Percentiles rank a stretch among this genome's conserved stretches.
Conservation (phyloP, 2,113 vertebrate genomes). For the Dryoscopus gambensis region DNA sequence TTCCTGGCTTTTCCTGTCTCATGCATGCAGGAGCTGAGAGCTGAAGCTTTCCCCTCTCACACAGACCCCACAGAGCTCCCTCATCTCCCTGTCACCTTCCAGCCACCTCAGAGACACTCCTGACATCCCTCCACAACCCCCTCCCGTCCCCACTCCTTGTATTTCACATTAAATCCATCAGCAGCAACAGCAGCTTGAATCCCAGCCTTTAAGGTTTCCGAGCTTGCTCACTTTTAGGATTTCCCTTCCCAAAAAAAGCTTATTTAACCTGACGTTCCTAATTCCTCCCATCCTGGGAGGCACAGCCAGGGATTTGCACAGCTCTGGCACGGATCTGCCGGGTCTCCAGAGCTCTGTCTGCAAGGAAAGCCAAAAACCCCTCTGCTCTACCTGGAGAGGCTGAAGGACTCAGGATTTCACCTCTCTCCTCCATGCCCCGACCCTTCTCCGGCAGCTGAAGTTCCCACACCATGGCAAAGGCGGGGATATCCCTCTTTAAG, state of each 20-base stretch:
- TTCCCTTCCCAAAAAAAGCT: background rate
- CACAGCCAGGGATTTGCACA: background rate
- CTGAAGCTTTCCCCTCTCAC: background rate
- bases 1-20: background rate
- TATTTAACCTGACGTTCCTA: background rate
- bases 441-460: background rate
- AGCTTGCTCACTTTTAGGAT: background rate
- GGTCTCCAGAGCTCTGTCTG: background rate
- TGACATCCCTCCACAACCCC: background rate
- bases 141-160: background rate
- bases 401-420: background rate
- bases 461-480: accelerated
- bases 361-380: background rate
- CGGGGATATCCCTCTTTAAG: background rate
- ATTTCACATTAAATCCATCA: background rate
- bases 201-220: background rate
- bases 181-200: background rate
- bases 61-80: background rate
- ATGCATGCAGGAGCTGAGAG: background rate
- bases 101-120: background rate
- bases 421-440: background rate
- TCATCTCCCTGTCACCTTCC: background rate
- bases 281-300: background rate
- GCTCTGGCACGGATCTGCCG: background rate
- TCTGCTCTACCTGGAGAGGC: background rate